Conservation (phyloP, 2,113 vertebrate genomes). For the Verasper variegatus region DNA sequence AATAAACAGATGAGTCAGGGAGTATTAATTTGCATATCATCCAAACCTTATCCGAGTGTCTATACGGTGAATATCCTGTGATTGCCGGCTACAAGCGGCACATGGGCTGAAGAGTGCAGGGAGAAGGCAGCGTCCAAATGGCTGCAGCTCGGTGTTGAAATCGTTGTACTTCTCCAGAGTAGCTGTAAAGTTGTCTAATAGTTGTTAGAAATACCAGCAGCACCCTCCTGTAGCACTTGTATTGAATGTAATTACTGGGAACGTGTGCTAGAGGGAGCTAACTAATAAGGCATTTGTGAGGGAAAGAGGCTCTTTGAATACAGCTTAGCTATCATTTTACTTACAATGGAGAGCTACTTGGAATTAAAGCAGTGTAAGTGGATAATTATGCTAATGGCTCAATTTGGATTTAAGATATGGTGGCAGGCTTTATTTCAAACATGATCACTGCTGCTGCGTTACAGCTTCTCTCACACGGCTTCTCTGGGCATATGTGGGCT, state of each 20-base stretch:
- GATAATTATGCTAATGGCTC: constrained; percentile 81
- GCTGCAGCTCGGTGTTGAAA: constrained; percentile 14
- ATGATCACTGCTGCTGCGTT: constrained; percentile 48
- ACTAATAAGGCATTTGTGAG: constrained; percentile 81
- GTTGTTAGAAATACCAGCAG: constrained; percentile 38
- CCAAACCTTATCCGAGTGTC: constrained; percentile 60
- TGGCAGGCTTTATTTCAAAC: constrained; percentile 70
- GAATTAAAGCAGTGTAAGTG: constrained; percentile 79
- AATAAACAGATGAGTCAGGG: constrained; percentile 85
- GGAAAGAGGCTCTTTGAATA: constrained; percentile 75
- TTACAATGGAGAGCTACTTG: constrained; percentile 77
- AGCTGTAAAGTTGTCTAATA: constrained; percentile 61
- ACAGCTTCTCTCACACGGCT: constrained; percentile 40
- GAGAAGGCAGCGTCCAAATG: constrained; percentile 33
- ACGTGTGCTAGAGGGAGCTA: constrained; percentile 82
- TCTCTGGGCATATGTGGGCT: constrained; percentile 51
- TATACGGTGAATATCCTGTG: constrained; percentile 49
- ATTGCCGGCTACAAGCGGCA: constrained; percentile 5
- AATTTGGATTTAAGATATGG: constrained; percentile 77
- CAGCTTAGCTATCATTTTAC: constrained; percentile 76
- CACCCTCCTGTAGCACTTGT: constrained; percentile 28
- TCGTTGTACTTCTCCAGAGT: constrained; percentile 48
- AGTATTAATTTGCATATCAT: constrained; percentile 78
- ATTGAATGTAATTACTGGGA: constrained; percentile 74
- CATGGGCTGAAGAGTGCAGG: constrained; percentile 6